phyloP scores from a whole-genome alignment of 2,797 vertebrate species.

The Rhyacichthys aspro region DNA sequence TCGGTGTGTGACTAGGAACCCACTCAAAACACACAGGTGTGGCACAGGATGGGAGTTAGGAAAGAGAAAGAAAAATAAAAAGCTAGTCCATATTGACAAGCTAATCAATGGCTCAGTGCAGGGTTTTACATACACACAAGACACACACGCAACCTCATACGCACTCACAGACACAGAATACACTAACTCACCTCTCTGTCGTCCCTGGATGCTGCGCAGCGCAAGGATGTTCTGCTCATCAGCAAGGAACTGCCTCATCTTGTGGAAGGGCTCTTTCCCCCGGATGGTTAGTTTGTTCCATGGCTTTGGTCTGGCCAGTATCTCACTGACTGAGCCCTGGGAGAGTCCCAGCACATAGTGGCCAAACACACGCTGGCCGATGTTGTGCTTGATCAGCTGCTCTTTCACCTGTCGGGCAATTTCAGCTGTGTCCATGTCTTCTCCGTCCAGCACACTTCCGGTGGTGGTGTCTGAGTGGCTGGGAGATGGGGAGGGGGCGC shows the following conservation, averaged over 20 bases:
- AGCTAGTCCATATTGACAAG: conserved; percentile 71
- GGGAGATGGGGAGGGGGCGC: conserved; percentile 91
- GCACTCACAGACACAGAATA: conserved; percentile 15
- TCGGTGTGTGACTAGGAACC: conserved; percentile 68
- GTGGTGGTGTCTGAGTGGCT: conserved; percentile 92
- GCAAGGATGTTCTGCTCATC: conserved; percentile 98
- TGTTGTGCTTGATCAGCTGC: conserved; percentile 99
- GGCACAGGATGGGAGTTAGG: conserved; percentile 64
- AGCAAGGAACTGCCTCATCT: conserved; percentile 98
- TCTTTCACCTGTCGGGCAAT: conserved; percentile 97
- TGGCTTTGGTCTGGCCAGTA: conserved; percentile 94
- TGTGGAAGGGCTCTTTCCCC: conserved; percentile 97
- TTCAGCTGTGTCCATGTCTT: conserved; percentile 96
- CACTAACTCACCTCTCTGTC: conserved; percentile 89
- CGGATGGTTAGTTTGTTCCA: conserved; percentile 97
- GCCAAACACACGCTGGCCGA: conserved; percentile 96
- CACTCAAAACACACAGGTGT: conserved; percentile 74
- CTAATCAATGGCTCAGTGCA: conserved; percentile 70
- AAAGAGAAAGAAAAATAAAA: conserved; percentile 68
- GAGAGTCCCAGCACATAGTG: conserved; percentile 97
- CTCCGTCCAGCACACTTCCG: conserved; percentile 88
- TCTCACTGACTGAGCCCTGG: conserved; percentile 96
- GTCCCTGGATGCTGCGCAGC: conserved; percentile 95
- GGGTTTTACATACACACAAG: conserved; percentile 51
- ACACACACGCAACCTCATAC: conserved; percentile 15